phyloP scores from a whole-genome alignment of 2,888 invertebrate genomes.

The Pyrrhia umbra region DNA sequence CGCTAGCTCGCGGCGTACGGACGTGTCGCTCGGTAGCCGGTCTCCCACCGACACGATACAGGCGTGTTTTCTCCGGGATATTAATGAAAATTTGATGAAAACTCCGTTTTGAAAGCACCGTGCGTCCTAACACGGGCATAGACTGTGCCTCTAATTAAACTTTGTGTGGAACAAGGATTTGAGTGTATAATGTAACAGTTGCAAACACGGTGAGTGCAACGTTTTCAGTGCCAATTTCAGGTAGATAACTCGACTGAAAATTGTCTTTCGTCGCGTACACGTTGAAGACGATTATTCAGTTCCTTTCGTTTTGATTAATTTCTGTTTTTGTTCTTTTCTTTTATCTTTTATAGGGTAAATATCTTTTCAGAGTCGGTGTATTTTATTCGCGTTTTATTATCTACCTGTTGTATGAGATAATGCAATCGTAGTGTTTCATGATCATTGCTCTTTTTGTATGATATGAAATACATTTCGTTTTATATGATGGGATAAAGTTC shows the following conservation, averaged over 20 bases:
- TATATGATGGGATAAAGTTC: not conserved
- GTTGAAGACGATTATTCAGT: constrained; percentile 49
- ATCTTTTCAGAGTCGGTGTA: constrained; percentile 11
- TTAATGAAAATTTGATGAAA: constrained; percentile 84
- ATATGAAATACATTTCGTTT: not conserved
- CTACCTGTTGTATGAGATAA: constrained; percentile 46
- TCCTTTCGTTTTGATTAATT: constrained; percentile 45
- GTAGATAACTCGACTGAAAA: constrained; percentile 71
- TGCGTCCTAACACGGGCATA: constrained; percentile 52
- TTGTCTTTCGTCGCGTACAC: constrained; percentile 52
- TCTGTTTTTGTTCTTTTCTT: constrained; percentile 33
- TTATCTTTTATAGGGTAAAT: constrained; percentile 41
- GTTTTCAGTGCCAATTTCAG: constrained; percentile 77
- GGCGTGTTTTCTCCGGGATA: constrained; percentile 82
- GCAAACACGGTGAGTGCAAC: constrained; percentile 77
- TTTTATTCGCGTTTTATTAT: constrained; percentile 38
- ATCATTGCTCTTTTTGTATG: constrained; percentile 6
- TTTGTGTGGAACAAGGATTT: constrained; percentile 73
- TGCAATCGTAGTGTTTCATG: not conserved
- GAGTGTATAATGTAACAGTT: constrained; percentile 74
- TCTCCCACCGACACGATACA: constrained; percentile 67
- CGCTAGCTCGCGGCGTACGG: constrained; percentile 75
- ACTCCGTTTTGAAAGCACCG: constrained; percentile 72
- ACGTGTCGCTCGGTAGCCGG: constrained; percentile 66
- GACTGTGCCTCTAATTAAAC: constrained; percentile 69